Evolutionary conservation across 92 coral and sea anemone species (phyloP), one percentile per base, ranked within the genome.

Genomic region (Siderastrea siderea): DNA sequence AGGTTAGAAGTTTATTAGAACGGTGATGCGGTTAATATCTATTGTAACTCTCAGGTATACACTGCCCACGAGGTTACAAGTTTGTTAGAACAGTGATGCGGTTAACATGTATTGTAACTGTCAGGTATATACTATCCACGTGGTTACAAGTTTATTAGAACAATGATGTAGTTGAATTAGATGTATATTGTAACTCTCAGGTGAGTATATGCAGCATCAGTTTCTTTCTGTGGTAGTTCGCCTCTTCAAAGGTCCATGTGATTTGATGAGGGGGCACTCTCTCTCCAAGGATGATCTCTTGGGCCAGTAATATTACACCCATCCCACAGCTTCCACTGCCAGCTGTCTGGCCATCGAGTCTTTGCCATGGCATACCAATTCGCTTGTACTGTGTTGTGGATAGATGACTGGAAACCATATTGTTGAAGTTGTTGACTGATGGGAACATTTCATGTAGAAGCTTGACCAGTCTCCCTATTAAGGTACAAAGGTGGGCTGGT

Each of bases 311-410:
- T 16, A 79, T 79, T 0, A 79, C 84, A 79, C 72, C 84, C 84
- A 79, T 79, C 46, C 84, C 84, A 79, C 84, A 79, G n/a, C 84
- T 79, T 5, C 84, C 84, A 19, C 84, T 46, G 4, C 84, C 84
- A 50, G 75, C 86, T 16, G 72, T 66, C 78, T 67, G 51, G 7
- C 86, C 86, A 69, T 81, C 77, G 4, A 79, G 47, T 79, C 53
- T 68, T 17, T 81, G 77, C 68, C 38, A 54, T 51, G 86, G 86
- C 75, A 81, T 67, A 14, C 16, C 5, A 54, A 81, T 68, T 53
- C 65, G 44, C 54, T 48, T 68, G 12, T 38, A 45, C 67, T 58
- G 52, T 12, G 16, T 43, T 12, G 61, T 17, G 3, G 83, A 14
- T 4, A 78, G 44, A 5, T 48, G 44, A 60, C 15, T 45, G 43